Evolutionary conservation across 2,797 vertebrate species (phyloP), one percentile per base, ranked within the genome.

Genomic region (Oceanodroma leucorhoa): DNA sequence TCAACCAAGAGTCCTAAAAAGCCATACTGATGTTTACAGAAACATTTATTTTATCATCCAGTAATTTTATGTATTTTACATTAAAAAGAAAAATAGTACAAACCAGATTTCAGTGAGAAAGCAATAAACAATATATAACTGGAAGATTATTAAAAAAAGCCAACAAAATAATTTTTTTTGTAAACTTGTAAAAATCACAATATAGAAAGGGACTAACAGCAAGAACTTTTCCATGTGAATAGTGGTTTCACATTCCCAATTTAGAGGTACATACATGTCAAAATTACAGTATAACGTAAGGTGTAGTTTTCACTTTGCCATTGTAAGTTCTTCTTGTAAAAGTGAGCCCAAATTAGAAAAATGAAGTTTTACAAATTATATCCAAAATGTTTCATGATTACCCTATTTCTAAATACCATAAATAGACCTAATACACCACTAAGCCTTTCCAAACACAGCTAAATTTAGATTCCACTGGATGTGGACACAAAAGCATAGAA

Each of bases 131-230:
- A 34, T 3, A 43, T 7, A 13, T 15, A 77, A 38, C 5, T 46
- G 53, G 3, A 77, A 75, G 7, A 70, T 26, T 11, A 80, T 17
- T 36, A 36, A 20, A 80, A 41, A 5, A 55, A 70, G 13, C 2
- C 24, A 76, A 27, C 1, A 77, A 76, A 6, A 1, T 2, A 1
- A 4, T 11, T 29, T n/a, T 46, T 22, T 46, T 34, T n/a, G 15
- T 51, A n/a, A 78, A 60, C 55, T 26, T 32, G 5, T n/a, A 62
- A 79, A 90, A 62, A 23, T 6, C 14, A 46, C 12, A 60, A 50
- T 18, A 30, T 19, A 58, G 57, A 26, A 77, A 50, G 19, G 10
- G 32, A 57, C 20, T 58, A 78, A 77, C 1, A 0, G 73, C 36
- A 72, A 77, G 8, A 85, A 48, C 17, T 62, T 71, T 54, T 38